Percentiles rank a stretch among this genome's conserved stretches.
phyloP scores from a whole-genome alignment of 30 jellyfish, hydroid and myxozoan species.

The Hydractinia symbiolongicarpus region DNA sequence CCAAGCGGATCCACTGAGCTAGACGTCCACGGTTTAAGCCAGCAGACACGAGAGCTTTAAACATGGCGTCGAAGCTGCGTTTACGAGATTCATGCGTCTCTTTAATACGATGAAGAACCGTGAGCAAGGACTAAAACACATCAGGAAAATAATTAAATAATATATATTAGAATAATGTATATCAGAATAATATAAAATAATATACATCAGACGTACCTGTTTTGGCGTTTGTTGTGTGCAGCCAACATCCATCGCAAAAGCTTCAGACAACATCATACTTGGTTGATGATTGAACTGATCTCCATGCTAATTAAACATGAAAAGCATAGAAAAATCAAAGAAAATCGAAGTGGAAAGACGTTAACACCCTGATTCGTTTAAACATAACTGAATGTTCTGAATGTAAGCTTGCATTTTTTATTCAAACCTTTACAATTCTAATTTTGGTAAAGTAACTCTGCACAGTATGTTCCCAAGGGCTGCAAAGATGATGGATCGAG shows the following conservation, averaged over 20 bases:
- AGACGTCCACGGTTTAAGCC: conserved; percentile 82
- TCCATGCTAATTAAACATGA: conserved; percentile 60
- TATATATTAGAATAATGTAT: not conserved
- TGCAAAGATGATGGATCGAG: too few relatives aligned
- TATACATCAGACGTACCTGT: conserved; percentile 46
- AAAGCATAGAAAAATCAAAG: not conserved
- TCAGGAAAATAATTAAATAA: not conserved
- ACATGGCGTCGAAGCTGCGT: conserved; percentile 95
- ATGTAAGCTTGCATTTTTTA: too few relatives aligned
- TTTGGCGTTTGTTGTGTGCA: conserved; percentile 96
- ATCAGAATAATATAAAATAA: not conserved
- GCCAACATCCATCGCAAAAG: conserved; percentile 91
- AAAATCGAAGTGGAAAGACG: not conserved
- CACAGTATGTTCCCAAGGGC: too few relatives aligned
- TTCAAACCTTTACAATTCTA: too few relatives aligned
- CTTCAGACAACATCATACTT: conserved; percentile 75
- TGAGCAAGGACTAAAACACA: conserved; percentile 66
- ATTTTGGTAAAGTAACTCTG: too few relatives aligned
- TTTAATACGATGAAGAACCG: conserved; percentile 84
- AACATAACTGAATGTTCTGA: too few relatives aligned
- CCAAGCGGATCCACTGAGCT: conserved; percentile 88
- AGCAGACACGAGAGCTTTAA: conserved; percentile 87
- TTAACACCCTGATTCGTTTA: too few relatives aligned
- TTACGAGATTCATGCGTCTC: conserved; percentile 93
- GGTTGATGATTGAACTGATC: conserved; percentile 74